Conservation (phyloP, 1,140 invertebrate genomes). For the Monomorium pharaonis region DNA sequence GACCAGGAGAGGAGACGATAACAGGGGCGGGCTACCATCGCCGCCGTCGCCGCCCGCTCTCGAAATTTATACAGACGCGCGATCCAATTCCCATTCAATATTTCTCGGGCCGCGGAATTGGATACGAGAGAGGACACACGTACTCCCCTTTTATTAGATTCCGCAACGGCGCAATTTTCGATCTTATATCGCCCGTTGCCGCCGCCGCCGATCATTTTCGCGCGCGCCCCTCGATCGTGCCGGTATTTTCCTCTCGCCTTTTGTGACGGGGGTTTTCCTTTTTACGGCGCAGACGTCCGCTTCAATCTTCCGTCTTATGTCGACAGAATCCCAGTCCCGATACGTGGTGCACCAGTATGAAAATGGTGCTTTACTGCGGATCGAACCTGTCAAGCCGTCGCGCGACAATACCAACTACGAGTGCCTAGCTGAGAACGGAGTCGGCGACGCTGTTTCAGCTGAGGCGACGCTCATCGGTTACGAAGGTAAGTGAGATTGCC, state of each 20-base stretch:
- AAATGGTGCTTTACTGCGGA: constrained; percentile 93
- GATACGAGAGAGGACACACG: constrained; percentile 51
- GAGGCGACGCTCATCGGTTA: constrained; percentile 95
- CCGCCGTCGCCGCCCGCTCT: not conserved
- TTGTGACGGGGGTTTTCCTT: constrained; percentile 1
- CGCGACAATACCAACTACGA: constrained; percentile 97
- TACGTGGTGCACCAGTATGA: constrained; percentile 89
- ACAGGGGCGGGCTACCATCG: not conserved
- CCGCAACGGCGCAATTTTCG: constrained; percentile 44
- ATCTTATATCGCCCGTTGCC: constrained; percentile 41
- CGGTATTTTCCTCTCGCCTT: constrained; percentile 19
- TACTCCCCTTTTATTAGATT: constrained; percentile 47
- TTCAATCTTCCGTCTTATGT: constrained; percentile 28
- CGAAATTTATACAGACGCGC: constrained; percentile 55
- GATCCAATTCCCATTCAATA: constrained; percentile 58
- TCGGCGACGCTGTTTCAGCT: constrained; percentile 96
- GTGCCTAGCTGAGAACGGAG: constrained; percentile 98
- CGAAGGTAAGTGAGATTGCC: constrained; percentile 90
- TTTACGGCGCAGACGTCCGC: not conserved
- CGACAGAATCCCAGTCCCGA: constrained; percentile 88
- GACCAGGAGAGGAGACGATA: not conserved
- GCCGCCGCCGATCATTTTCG: constrained; percentile 9
- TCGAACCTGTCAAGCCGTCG: constrained; percentile 93
- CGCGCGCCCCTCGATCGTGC: not conserved
- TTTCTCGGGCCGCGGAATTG: constrained; percentile 52